phyloP scores from a whole-genome alignment of 2,888 invertebrate species.

The Celastrina argiolus region DNA sequence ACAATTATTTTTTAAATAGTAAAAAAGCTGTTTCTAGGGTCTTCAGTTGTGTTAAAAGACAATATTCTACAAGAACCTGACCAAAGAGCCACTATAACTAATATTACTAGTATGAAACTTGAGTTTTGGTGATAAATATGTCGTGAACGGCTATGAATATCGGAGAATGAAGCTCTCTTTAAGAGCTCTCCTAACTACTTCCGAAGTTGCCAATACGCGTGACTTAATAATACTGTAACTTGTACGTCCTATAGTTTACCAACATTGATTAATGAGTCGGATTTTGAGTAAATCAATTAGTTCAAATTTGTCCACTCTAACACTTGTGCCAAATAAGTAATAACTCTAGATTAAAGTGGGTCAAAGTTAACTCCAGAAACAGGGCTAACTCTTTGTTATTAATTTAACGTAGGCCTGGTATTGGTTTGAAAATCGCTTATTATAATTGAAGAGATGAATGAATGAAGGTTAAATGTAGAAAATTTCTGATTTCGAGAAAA shows the following conservation, averaged over 20 bases:
- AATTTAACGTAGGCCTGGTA: too few relatives aligned
- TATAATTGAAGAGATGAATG: too few relatives aligned
- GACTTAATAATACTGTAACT: constrained; percentile 23
- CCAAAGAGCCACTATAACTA: neutral
- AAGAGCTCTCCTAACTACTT: constrained; percentile 33
- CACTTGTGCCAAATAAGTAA: too few relatives aligned
- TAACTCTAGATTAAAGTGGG: too few relatives aligned
- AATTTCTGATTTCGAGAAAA: too few relatives aligned
- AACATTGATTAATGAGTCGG: neutral
- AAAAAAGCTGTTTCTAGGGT: too few relatives aligned
- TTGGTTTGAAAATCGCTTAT: too few relatives aligned
- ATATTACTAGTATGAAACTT: neutral
- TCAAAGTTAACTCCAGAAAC: too few relatives aligned
- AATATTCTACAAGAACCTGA: too few relatives aligned
- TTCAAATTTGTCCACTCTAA: neutral
- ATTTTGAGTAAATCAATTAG: neutral
- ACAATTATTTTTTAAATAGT: neutral
- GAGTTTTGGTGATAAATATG: constrained; percentile 3
- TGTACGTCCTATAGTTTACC: constrained; percentile 10
- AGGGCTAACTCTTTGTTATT: too few relatives aligned
- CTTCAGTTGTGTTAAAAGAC: too few relatives aligned
- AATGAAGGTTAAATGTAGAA: too few relatives aligned
- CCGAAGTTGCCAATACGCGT: constrained; percentile 32
- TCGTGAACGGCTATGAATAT: constrained; percentile 11
- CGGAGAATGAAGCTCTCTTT: constrained; percentile 9